Evolutionary conservation across 2,797 vertebrate genomes (phyloP), one percentile per base, ranked within the genome.

Genomic region (Gymnothorax javanicus): DNA sequence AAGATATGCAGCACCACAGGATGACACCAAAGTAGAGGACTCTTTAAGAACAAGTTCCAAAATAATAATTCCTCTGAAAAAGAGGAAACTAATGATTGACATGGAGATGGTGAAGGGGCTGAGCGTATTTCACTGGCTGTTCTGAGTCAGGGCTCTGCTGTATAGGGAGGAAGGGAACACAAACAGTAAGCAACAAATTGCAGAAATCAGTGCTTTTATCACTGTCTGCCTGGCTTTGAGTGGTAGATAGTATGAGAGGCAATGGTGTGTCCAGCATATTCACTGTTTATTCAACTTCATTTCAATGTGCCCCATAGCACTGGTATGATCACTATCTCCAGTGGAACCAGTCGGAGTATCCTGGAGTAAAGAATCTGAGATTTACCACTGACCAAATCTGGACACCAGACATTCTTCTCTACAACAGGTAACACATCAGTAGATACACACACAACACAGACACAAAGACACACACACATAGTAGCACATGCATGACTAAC

Each of bases 321-420:
- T 97, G 96, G 96, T 96, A 93, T 58, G 96, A 97, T 89, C 95
- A 97, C 86, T 97, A 97, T 85, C 95, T 97, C 83, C 94, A 96
- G 91, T 97, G 96, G 96, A 97, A 97, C 93, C 95, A 96, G 91
- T 95, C 94, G 0, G 95, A 96, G 88, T 94, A 96, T 64, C 96
- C 96, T 0, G 96, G 96, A 0, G 96, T 97, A 54, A 96, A 96
- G 89, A 97, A 96, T 91, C 94, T 97, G n/a, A 94, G 96, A 64
- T 97, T 97, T 91, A 96, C 94, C 89, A 95, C 96, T 1, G 96
- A 97, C 54, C 96, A 97, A 90, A 87, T 97, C 33, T 97, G 96
- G 96, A 96, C 96, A 0, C 96, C 96, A 0, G 96, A 97, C 89
- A 94, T 97, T 88, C 93, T 97, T 64, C 95, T 97, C n/a, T 97